These are phyloP conservation scores for Apamea epomidion DNA, from an alignment of 2,888 invertebrate genomes.

Conservation along the genomic window DNA sequence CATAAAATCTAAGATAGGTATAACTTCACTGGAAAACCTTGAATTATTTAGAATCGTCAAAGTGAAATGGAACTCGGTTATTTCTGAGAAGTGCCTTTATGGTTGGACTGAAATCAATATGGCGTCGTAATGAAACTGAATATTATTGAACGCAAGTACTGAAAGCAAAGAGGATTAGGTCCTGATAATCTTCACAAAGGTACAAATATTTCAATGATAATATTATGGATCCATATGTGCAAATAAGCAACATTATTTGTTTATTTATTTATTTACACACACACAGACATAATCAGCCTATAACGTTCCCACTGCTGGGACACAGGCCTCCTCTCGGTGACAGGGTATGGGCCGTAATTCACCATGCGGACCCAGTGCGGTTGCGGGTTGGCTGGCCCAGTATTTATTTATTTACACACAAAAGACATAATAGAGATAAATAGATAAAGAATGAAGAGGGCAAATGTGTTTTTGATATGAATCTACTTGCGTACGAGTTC, in stretches of 20 bases:
- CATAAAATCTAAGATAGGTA: not conserved
- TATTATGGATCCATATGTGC: not conserved
- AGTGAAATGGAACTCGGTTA: constrained; percentile 20
- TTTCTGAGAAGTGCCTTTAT: constrained; percentile 13
- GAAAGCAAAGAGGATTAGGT: not conserved
- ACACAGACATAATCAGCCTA: not conserved
- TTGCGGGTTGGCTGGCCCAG: too few relatives aligned
- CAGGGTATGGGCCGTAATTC: too few relatives aligned
- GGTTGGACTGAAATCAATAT: constrained; percentile 14
- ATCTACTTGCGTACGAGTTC: not conserved
- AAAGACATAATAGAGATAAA: not conserved
- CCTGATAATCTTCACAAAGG: not conserved
- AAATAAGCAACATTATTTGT: not conserved
- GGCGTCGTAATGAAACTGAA: constrained; percentile 24
- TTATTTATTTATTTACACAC: not conserved
- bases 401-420: not conserved
- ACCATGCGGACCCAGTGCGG: too few relatives aligned
- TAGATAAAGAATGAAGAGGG: not conserved
- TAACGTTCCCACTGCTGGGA: too few relatives aligned
- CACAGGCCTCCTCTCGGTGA: too few relatives aligned
- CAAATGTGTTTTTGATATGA: not conserved
- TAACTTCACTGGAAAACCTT: constrained; percentile 3
- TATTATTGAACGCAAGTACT: constrained; percentile 9
- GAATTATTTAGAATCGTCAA: constrained; percentile 21
- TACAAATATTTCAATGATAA: not conserved